A percentile compares a stretch with the other conserved stretches of the same genome.
These are phyloP conservation scores for Bombycilla garrulus DNA, from an alignment of 2,113 vertebrate genomes.

Conservation along the genomic window DNA sequence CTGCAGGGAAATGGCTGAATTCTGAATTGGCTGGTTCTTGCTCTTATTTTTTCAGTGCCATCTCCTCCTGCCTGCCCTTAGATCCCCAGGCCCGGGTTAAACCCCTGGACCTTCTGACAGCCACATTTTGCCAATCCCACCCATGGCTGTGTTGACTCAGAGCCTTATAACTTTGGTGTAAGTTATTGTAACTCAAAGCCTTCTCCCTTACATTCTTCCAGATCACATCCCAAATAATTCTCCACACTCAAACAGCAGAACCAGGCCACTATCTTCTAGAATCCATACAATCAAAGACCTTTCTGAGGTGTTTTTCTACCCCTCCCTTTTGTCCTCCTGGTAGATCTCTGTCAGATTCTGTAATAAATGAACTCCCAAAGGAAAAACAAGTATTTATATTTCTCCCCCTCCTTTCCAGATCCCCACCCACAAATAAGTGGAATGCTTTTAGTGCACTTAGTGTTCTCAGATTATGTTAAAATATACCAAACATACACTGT, in stretches of 20 bases:
- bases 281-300: background rate
- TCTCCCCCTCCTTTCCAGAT: background rate
- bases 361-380: background rate
- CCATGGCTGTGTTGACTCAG: background rate
- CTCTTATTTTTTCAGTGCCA: background rate
- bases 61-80: background rate
- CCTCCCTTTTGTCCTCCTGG: background rate
- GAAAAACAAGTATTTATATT: slow-evolving; percentile 27
- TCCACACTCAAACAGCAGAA: background rate
- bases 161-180: background rate
- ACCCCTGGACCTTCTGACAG: background rate
- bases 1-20: background rate
- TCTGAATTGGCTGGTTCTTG: background rate
- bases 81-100: background rate
- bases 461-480: slow-evolving; percentile 70
- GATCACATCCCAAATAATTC: background rate
- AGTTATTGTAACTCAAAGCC: background rate
- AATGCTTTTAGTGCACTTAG: slow-evolving; percentile 64
- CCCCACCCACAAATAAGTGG: slow-evolving; percentile 47
- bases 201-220: background rate
- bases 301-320: background rate
- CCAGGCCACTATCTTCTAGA: background rate
- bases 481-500: slow-evolving; percentile 63
- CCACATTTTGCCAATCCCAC: background rate
- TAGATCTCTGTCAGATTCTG: background rate